Percentiles rank a stretch among this genome's conserved stretches.
These are phyloP conservation scores for Samia ricini DNA, from an alignment of 1,140 invertebrate species.

Conservation along the genomic window DNA sequence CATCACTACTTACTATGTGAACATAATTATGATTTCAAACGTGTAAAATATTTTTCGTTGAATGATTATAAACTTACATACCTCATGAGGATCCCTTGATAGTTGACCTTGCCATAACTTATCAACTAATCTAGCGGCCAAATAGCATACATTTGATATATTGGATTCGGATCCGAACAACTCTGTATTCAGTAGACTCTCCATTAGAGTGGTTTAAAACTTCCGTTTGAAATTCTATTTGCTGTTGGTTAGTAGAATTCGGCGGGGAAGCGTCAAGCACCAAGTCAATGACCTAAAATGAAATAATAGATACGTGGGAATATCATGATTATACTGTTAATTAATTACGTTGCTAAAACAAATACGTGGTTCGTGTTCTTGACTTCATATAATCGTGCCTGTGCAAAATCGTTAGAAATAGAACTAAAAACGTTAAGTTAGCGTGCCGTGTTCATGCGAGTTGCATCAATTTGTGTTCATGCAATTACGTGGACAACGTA, in stretches of 20 bases:
- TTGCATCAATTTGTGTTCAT: no score
- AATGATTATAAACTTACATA: constrained; percentile 18
- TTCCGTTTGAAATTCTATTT: constrained; percentile 95
- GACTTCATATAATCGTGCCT: no score
- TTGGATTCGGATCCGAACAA: constrained; percentile 89
- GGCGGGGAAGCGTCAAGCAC: constrained; percentile 93
- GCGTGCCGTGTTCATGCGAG: no score
- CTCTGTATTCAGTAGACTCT: constrained; percentile 95
- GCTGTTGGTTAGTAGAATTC: constrained; percentile 87
- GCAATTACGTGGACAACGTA: no score
- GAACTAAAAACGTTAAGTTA: no score
- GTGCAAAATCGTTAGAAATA: no score
- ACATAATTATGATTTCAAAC: no score
- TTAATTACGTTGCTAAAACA: no score
- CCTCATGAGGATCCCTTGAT: constrained; percentile 93
- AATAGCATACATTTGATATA: constrained; percentile 95
- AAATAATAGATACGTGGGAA: neutral
- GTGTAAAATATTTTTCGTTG: no score
- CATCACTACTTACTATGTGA: no score
- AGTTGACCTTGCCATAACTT: constrained; percentile 97
- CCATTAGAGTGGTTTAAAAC: constrained; percentile 95
- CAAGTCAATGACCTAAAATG: constrained; percentile 85
- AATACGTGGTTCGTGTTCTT: no score
- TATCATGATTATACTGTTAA: neutral
- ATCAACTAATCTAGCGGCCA: constrained; percentile 95